phyloP scores from a whole-genome alignment of 1,140 invertebrate species.

The Diorhabda sublineata region DNA sequence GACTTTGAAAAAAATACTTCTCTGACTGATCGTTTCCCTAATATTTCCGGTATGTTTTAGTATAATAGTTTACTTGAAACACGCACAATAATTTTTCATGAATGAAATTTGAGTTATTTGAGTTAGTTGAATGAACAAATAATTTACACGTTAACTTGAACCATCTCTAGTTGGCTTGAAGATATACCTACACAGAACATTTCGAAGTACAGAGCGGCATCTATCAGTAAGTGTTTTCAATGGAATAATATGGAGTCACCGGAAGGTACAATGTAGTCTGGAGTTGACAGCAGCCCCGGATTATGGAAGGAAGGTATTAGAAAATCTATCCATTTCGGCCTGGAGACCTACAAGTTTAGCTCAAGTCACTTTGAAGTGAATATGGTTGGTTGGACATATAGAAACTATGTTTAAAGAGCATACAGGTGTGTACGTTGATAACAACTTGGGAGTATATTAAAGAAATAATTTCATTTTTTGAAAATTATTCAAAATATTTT shows the following conservation, averaged over 20 bases:
- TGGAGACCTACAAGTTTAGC: not conserved
- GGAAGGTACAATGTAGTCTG: not conserved
- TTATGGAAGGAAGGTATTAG: not conserved
- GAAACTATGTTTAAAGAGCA: not conserved
- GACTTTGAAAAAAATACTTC: too few species aligned
- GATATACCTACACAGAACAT: not conserved
- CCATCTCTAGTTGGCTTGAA: not conserved
- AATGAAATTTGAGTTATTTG: too few species aligned
- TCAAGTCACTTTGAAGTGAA: not conserved
- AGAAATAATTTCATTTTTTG: too few species aligned
- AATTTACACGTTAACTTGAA: not conserved
- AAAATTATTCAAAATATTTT: too few species aligned
- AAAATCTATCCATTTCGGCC: not conserved
- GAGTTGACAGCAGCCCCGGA: not conserved
- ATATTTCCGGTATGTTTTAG: too few species aligned
- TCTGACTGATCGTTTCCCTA: too few species aligned
- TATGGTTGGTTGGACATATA: not conserved
- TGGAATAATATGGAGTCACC: not conserved
- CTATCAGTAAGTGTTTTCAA: not conserved
- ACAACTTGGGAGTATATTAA: too few species aligned
- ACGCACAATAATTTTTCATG: too few species aligned
- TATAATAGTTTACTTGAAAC: too few species aligned
- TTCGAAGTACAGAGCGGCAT: not conserved
- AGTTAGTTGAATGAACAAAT: not conserved
- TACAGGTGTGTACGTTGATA: not conserved